A percentile compares a stretch with the other conserved stretches of the same genome.
These are phyloP conservation scores for Lindbergichthys nudifrons DNA, from an alignment of 2,797 vertebrate species.

Conservation along the genomic window DNA sequence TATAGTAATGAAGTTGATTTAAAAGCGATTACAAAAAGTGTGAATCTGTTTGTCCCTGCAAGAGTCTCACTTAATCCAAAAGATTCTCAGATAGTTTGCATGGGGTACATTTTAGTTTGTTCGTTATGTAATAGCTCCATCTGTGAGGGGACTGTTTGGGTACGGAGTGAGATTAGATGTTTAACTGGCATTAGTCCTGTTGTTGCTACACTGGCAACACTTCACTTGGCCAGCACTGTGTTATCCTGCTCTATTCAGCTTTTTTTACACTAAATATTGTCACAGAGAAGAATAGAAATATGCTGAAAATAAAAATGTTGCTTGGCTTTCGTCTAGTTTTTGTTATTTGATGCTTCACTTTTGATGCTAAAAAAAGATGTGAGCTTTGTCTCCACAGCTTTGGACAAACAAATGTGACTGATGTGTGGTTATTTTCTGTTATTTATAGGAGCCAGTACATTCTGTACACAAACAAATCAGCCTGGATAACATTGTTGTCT, in stretches of 20 bases:
- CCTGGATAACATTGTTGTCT: neutral
- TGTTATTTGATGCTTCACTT: neutral
- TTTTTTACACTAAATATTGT: neutral
- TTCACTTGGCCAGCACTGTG: constrained; percentile 36
- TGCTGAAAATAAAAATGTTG: neutral
- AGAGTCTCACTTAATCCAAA: constrained; percentile 24
- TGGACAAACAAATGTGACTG: neutral
- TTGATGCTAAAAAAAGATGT: neutral
- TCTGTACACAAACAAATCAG: neutral
- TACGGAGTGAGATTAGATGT: constrained; percentile 61
- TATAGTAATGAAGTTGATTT: neutral
- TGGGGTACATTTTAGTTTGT: constrained; percentile 18
- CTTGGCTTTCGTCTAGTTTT: neutral
- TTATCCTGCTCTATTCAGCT: constrained; percentile 11
- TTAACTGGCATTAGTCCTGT: constrained; percentile 52
- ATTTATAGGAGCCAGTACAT: neutral
- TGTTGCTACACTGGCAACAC: constrained; percentile 41
- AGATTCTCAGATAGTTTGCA: constrained; percentile 23
- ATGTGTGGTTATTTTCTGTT: neutral
- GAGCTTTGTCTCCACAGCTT: neutral
- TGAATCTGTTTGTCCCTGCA: neutral
- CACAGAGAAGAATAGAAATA: neutral
- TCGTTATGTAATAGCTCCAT: constrained; percentile 63
- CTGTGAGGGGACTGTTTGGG: constrained; percentile 47
- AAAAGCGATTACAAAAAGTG: constrained; percentile 24